Base-by-base conservation (phyloP, 1,140 invertebrate genomes). In the Adoxophyes honmai region DNA sequence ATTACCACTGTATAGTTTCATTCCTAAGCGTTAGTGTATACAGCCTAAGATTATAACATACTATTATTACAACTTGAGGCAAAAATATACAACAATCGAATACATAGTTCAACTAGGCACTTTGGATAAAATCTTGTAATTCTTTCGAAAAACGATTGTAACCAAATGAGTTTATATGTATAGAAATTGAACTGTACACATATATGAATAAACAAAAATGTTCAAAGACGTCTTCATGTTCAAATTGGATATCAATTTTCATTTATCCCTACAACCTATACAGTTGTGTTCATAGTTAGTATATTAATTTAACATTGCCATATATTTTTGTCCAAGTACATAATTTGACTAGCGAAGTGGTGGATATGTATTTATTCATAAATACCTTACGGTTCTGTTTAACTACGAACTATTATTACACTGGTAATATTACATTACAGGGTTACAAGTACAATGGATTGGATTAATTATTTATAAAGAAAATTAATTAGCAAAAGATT, bases 341-440 rank as follows among this genome's bases (percentile, higher is more conserved):
- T 48, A 48, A 48, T 69, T 70, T 78, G 78, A 81, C 76, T 81
- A 78, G 78, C 70, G 61, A 66, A 57, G 56, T 73, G 78, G 76
- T 79, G 76, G 78, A 81, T 81, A 81, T 81, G 76, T 78, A 68
- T 66, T 71, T 34, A 62, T 68, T 58, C 59, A 63, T 64, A 68
- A 67, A 66, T 70, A 67, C 66, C 69, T 71, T 70, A 62, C 62
- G 13, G 36, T 65, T 59, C 62, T 69, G 68, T 39, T 66, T 61
- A 66, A 36, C 70, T 76, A 71, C 60, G 16, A 59, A 39, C 54
- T 73, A 68, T 62, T 60, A 73, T 68, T 68, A 70, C 59, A 65
- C 60, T 60, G 64, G 57, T 64, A 55, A 34, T 61, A 64, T 65
- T 66, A 56, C 66, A 61, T 69, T 63, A 70, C 51, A 64, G 53